Conservation (phyloP, 1,140 invertebrate species). For the Pogonognathellus flavescens region DNA sequence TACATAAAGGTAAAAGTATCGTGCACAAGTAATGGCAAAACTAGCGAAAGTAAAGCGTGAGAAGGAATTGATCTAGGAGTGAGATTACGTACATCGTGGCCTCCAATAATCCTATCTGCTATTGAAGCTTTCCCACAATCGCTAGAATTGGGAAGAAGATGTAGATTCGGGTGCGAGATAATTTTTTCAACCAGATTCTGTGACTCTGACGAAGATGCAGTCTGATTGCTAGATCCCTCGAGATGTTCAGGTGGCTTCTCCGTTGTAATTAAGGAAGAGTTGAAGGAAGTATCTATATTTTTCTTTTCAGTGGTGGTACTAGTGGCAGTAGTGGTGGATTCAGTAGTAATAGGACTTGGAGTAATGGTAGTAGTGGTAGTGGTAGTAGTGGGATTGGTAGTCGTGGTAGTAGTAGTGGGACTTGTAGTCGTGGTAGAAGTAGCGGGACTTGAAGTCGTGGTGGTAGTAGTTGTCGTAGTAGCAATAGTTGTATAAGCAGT, state of each 20-base stretch:
- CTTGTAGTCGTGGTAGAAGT: too few species aligned
- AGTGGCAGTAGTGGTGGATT: not conserved
- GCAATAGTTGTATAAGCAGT: too few species aligned
- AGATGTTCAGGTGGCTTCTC: slow-evolving; percentile 69
- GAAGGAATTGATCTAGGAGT: not conserved
- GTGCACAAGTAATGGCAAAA: not conserved
- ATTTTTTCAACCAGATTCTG: not conserved
- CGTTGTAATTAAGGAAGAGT: not conserved
- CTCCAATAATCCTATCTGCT: not conserved
- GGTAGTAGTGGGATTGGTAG: too few species aligned
- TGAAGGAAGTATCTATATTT: not conserved
- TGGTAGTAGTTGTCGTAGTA: too few species aligned
- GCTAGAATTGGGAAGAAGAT: not conserved
- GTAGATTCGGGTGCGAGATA: slow-evolving; percentile 17
- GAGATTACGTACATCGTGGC: not conserved
- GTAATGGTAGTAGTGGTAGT: too few species aligned
- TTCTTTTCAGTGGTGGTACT: not conserved
- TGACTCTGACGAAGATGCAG: slow-evolving; percentile 72
- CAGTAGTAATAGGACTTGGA: too few species aligned
- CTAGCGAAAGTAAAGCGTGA: not conserved
- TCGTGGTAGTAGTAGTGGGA: too few species aligned
- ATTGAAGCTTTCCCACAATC: not conserved
- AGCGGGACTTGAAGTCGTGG: too few species aligned
- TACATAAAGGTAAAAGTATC: not conserved
- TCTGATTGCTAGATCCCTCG: slow-evolving; percentile 74